Evolutionary conservation across 2,797 vertebrate species (phyloP), one percentile per base, ranked within the genome.

Genomic region (Staurois parvus): DNA sequence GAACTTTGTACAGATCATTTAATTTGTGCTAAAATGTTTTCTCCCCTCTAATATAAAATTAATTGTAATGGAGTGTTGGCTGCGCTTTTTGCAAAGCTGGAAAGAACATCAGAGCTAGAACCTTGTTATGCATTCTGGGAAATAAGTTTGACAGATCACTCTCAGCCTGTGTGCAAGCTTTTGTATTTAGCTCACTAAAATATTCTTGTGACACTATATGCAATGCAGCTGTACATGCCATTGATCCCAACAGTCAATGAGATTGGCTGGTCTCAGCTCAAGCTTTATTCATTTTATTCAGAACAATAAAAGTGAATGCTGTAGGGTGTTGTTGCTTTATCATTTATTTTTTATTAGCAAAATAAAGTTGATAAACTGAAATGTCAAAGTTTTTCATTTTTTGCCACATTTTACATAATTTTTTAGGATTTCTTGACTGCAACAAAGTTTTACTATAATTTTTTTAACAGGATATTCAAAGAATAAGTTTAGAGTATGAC

Each of bases 51-150:
- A 19, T 52, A 19, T 52, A 3, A 59, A 59, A 59, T 59, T 6
- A 0, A 59, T 59, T 59, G 21, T 59, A 24, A 52, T 15, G 3
- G 17, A 59, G 52, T 59, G 52, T 59, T 59, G 52, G 52, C 52
- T 24, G 52, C 5, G 21, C 21, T 24, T 59, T 59, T 21, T 59
- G 8, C 52, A 59, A 59, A 24, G 19, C 52, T 68, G 11, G 17
- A 24, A 59, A 24, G 21, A 59, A 59, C 52, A 59, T 0, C 68
- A 9, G 84, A 89, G 86, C 29, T 32, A 37, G 76, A 84, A 78
- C 19, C 19, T 59, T 59, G 52, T 59, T 59, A 24, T 59, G 52
- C 52, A 59, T 59, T 6, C 21, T 52, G 48, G 19, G 4, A 52
- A 52, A 52, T 52, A 52, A 52, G 21, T 59, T 59, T 59, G 21